Evolutionary conservation across 2,113 vertebrate species (phyloP), one percentile per base, ranked within the genome.

Genomic region (Ia io): DNA sequence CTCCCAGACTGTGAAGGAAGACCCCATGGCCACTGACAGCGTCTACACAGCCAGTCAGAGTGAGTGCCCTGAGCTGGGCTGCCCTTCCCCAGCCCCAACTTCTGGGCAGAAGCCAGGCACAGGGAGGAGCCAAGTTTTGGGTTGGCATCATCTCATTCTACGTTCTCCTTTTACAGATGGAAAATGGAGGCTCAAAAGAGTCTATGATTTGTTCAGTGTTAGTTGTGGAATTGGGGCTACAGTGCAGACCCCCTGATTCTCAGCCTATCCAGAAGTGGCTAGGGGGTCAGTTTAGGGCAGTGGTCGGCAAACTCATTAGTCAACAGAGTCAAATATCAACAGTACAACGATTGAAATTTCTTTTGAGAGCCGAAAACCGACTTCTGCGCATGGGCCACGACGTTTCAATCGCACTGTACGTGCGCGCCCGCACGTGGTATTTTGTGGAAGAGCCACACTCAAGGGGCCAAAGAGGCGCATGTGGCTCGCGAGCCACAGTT

Each of bases 1-100:
- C 97, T 98, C 98, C 73, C 98, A 99, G 98, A 99, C 98, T 96
- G 98, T 99, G 98, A 99, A 99, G 98, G 98, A 99, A 90, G 96
- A 99, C 94, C 98, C 99, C 56, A 96, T 98, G 28, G 97, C 98
- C 40, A 88, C 98, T 10, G 98, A 98, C 90, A 99, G 99, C 89
- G 98, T 99, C 97, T 99, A 99, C 96, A 99, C 99, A 84, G 99
- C 98, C 98, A 99, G 98, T 98, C 99, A 99, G 97, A 99, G 99
- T 99, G 98, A 97, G 99, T 99, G 88, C 63, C 30, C 28, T 35
- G 8, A 11, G 44, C 80, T 14, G 3, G 28, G 74, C 47, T 20
- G 35, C 20, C 70, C 65, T 37, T 11, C 67, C 28, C n/a, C 5
- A 7, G 28, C 53, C 37, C 70, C 32, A 13, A 0, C 8, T 8